Evolutionary conservation across 64 coral and sea anemone genomes (phyloP).

Genomic region (Porites lutea): DNA sequence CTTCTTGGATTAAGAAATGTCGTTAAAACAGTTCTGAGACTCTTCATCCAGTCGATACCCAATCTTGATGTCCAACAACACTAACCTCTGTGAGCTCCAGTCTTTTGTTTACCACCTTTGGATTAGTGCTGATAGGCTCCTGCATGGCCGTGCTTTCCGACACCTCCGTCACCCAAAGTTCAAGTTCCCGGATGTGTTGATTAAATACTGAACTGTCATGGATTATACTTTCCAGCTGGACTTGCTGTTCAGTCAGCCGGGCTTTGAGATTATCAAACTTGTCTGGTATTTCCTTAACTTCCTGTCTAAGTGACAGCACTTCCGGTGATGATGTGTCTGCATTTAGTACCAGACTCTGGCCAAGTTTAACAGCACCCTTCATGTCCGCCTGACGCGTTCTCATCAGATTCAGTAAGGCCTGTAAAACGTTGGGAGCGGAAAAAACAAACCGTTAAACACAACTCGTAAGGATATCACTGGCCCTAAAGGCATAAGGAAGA

Average conservation of each 20-base stretch:
- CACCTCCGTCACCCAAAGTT: constrained; percentile 85
- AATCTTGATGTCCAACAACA: not conserved
- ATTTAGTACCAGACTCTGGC: constrained; percentile 77
- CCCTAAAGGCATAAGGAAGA: too few species aligned
- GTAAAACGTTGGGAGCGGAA: not conserved
- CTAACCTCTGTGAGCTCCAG: constrained; percentile 90
- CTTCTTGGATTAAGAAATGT: too few species aligned
- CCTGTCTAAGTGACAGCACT: constrained; percentile 74
- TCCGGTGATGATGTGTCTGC: constrained; percentile 77
- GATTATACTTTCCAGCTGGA: constrained; percentile 66
- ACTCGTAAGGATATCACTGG: too few species aligned
- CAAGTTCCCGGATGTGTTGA: constrained; percentile 75
- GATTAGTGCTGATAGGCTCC: constrained; percentile 86
- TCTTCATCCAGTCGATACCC: too few species aligned
- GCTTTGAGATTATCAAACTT: constrained; percentile 63
- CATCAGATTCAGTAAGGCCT: constrained; percentile 81
- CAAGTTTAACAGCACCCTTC: constrained; percentile 73
- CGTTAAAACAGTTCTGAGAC: too few species aligned
- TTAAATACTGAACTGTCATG: constrained; percentile 59
- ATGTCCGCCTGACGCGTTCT: constrained; percentile 62
- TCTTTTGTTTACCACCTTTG: constrained; percentile 79
- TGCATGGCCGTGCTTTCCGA: constrained; percentile 72
- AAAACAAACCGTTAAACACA: not conserved
- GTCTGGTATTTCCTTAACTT: constrained; percentile 72
- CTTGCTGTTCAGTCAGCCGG: constrained; percentile 73